Evolutionary conservation across 2,113 vertebrate genomes (phyloP).

Genomic region (Irena cyanogastra): DNA sequence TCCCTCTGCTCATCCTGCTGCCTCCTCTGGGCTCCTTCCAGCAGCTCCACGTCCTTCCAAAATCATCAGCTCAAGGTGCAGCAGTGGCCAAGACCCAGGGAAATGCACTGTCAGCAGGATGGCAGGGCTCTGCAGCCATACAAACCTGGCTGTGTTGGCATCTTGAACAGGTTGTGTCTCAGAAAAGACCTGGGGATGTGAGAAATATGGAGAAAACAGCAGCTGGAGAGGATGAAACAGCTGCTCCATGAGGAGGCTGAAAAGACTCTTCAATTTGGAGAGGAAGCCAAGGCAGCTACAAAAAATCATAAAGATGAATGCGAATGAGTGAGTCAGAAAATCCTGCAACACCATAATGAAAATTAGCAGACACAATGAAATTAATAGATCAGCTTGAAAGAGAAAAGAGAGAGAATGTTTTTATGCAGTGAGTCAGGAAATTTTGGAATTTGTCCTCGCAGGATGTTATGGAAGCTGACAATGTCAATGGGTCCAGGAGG

Average conservation of each 20-base stretch:
- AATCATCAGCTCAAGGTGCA: neutral
- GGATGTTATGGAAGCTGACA: neutral
- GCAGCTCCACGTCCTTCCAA: neutral
- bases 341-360: neutral
- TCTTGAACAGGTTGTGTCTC: neutral
- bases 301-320: neutral
- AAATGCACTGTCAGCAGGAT: neutral
- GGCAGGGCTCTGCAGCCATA: neutral
- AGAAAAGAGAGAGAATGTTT: neutral
- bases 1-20: neutral
- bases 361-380: neutral
- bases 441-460: neutral
- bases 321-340: neutral
- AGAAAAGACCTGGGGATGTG: neutral
- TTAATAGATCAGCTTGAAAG: neutral
- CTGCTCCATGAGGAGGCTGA: neutral
- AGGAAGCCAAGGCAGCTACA: neutral
- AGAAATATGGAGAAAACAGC: neutral
- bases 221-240: neutral
- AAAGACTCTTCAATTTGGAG: neutral
- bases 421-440: neutral
- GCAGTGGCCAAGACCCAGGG: neutral
- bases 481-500: neutral
- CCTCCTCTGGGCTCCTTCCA: neutral
- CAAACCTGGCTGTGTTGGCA: neutral